Evolutionary conservation across 1,140 invertebrate genomes (phyloP), one percentile per base, ranked within the genome.

Genomic region (Parapsyche elsis): DNA sequence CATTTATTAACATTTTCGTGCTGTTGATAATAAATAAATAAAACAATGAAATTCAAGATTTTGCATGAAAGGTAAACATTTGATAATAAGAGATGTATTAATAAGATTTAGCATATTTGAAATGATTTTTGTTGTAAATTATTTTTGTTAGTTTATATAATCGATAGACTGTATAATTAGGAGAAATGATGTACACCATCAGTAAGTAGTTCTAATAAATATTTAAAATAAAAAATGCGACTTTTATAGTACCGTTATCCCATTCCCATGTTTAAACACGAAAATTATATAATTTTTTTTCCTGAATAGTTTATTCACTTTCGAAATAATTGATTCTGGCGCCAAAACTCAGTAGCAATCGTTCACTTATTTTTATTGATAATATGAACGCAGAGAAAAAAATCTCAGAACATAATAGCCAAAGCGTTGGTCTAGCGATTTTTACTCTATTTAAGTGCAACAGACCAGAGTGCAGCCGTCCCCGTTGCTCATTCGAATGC

Each of bases 141-240:
- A 81, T 83, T 83, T 81, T 83, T 80, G 82, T 83, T 83, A 83
- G 82, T 83, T 81, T 83, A 80, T 77, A 83, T 83, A 83, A 80
- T 81, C 82, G 24, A 83, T 83, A 81, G 77, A 81, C 80, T 81
- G 80, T 83, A 83, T 78, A 81, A 81, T 81, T 76, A 81, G 80
- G 67, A 53, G 71, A 76, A 76, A 70, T 76, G 71, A 78, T 83
- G 80, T 83, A 83, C 70, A 77, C 81, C 79, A 83, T 83, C 81
- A 81, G 74, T 74, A 77, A 49, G 79, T 79, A 81, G 76, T 59
- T 30, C 73, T 77, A 83, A 82, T 80, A 79, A 82, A 81, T 73
- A 77, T 64, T 53, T 59, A 81, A 81, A 81, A 81, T 76, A 59
- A 70, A 76, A 67, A 78, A 24, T 49, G 16, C 10, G 1, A 16